phyloP scores from a whole-genome alignment of 1,140 invertebrate species.

The Papilio xuthus region DNA sequence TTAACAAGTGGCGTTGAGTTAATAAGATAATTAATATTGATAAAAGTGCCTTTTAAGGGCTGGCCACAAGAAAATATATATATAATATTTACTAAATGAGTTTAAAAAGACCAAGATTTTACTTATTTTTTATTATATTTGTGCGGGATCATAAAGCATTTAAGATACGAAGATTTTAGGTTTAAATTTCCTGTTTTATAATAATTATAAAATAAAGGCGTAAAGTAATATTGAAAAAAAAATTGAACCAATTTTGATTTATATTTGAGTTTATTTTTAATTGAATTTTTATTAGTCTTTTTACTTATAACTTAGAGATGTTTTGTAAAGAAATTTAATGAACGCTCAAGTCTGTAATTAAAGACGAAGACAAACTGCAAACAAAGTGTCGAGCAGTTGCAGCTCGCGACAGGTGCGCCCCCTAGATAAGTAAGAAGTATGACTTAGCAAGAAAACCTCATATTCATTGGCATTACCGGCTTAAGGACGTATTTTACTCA shows the following conservation, averaged over 20 bases:
- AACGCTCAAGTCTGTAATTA: slow-evolving; percentile 68
- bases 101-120: neutral
- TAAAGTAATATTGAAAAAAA: neutral
- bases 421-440: slow-evolving; percentile 59
- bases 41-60: slow-evolving; percentile 17
- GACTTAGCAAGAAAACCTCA: slow-evolving; percentile 53
- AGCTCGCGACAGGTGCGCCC: slow-evolving; percentile 60
- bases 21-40: slow-evolving; percentile 37
- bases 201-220: neutral
- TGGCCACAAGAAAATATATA: neutral
- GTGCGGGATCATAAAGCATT: neutral
- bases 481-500: slow-evolving; percentile 33
- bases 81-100: neutral
- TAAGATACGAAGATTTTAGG: neutral
- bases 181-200: neutral
- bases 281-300: too few species aligned
- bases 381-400: slow-evolving; percentile 53
- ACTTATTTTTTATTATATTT: neutral
- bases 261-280: too few species aligned
- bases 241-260: too few species aligned
- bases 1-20: slow-evolving; percentile 47
- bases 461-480: slow-evolving; percentile 30
- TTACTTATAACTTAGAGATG: slow-evolving; percentile 44
- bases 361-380: slow-evolving; percentile 52
- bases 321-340: slow-evolving; percentile 66